Conservation (phyloP, 2,113 vertebrate species). For the Eleginops maclovinus region DNA sequence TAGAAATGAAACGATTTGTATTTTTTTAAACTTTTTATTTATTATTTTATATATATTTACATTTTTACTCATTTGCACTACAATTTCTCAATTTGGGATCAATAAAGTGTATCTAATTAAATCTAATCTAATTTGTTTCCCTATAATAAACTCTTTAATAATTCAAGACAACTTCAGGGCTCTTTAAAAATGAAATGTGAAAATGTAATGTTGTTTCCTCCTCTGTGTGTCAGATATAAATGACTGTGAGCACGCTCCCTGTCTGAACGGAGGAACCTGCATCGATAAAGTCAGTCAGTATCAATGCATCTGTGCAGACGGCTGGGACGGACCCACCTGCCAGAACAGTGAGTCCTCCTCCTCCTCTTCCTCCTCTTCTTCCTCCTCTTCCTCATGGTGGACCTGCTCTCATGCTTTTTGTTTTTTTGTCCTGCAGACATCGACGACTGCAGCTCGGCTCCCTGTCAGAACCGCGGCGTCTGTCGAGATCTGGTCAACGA, state of each 20-base stretch:
- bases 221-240: slow-evolving; percentile 87
- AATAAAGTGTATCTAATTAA: no score
- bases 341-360: slow-evolving; percentile 86
- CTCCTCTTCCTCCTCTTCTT: background rate
- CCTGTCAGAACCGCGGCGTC: slow-evolving; percentile 90
- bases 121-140: background rate
- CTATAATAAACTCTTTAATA: no score
- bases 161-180: no score
- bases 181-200: background rate
- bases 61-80: no score
- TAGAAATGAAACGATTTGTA: no score
- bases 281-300: slow-evolving; percentile 91
- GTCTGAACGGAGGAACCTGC: slow-evolving; percentile 91
- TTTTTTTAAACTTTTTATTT: no score
- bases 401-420: background rate
- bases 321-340: slow-evolving; percentile 90
- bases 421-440: slow-evolving; percentile 80
- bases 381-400: slow-evolving; percentile 9
- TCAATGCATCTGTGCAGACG: slow-evolving; percentile 90
- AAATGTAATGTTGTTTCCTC: background rate
- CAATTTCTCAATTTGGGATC: no score
- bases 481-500: slow-evolving; percentile 93
- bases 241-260: slow-evolving; percentile 92
- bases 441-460: slow-evolving; percentile 91
- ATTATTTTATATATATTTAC: no score